phyloP scores from a whole-genome alignment of 2,797 vertebrate species.

The Microctenopoma stevenorrisi region DNA sequence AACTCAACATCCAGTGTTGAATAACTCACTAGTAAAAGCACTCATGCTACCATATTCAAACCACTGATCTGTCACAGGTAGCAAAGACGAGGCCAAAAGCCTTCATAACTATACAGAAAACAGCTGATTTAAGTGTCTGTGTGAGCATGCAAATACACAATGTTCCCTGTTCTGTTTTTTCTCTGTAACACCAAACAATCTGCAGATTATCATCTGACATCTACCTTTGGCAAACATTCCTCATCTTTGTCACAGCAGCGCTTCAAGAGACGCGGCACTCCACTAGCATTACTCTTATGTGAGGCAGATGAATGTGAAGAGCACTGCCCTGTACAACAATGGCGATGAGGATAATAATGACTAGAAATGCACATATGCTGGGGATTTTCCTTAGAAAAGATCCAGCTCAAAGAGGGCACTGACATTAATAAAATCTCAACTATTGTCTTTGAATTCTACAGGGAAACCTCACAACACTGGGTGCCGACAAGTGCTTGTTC shows the following conservation, averaged over 20 bases:
- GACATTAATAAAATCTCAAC: conserved; percentile 55
- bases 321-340: conserved; percentile 37
- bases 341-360: neutral
- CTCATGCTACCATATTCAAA: conserved; percentile 42
- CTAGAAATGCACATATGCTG: conserved; percentile 41
- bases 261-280: conserved; percentile 48
- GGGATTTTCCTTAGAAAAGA: conserved; percentile 59
- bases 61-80: conserved; percentile 39
- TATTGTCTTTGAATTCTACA: conserved; percentile 37
- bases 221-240: conserved; percentile 77
- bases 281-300: conserved; percentile 17
- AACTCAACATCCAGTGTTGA: conserved; percentile 83
- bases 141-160: conserved; percentile 46
- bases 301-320: conserved; percentile 59
- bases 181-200: conserved; percentile 39
- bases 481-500: conserved; percentile 67
- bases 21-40: conserved; percentile 52
- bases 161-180: conserved; percentile 24
- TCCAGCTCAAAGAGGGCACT: conserved; percentile 72
- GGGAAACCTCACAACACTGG: conserved; percentile 59
- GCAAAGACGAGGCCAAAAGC: conserved; percentile 41
- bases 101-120: conserved; percentile 55
- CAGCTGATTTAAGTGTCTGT: conserved; percentile 35
- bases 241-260: conserved; percentile 51
- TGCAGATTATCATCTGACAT: conserved; percentile 57